These are phyloP conservation scores for Drosophila lowei DNA, from an alignment of 1,140 invertebrate genomes.

Conservation along the genomic window DNA sequence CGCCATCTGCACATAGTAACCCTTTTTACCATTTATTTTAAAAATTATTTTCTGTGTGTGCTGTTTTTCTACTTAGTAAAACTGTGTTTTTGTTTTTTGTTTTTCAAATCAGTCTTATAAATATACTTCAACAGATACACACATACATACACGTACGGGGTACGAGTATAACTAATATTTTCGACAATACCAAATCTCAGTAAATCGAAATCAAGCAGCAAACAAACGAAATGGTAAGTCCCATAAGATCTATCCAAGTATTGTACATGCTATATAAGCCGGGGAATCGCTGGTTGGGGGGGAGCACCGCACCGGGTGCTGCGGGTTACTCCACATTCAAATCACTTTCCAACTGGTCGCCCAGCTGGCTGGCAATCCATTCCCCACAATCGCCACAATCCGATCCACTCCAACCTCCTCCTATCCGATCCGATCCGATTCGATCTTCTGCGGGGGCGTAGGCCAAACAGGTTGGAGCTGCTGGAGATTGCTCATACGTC, in stretches of 20 bases:
- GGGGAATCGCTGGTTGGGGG: not conserved
- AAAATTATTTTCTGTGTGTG: not conserved
- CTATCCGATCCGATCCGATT: constrained; percentile 1
- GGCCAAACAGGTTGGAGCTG: constrained; percentile 62
- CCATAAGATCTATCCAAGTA: constrained; percentile 14
- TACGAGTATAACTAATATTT: not conserved
- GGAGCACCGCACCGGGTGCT: not conserved
- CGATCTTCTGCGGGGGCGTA: constrained; percentile 53
- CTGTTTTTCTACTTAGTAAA: not conserved
- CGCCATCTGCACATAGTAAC: too few relatives aligned
- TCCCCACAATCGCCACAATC: not conserved
- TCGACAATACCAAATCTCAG: constrained; percentile 9
- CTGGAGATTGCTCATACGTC: constrained; percentile 65
- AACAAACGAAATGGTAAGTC: constrained; percentile 62
- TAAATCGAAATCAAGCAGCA: constrained; percentile 10
- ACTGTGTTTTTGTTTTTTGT: not conserved
- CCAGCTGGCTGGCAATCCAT: constrained; percentile 32
- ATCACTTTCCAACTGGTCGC: constrained; percentile 56
- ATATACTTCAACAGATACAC: constrained; percentile 4
- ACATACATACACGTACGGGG: too few relatives aligned
- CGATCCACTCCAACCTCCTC: not conserved
- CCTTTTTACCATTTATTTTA: too few relatives aligned
- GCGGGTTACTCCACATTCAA: constrained; percentile 16
- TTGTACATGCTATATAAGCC: constrained; percentile 1
- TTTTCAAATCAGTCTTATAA: constrained; percentile 1